Percentiles rank a stretch among this genome's conserved stretches.
Evolutionary conservation across 2,888 invertebrate species (phyloP).

Genomic region (Netelia virgata): DNA sequence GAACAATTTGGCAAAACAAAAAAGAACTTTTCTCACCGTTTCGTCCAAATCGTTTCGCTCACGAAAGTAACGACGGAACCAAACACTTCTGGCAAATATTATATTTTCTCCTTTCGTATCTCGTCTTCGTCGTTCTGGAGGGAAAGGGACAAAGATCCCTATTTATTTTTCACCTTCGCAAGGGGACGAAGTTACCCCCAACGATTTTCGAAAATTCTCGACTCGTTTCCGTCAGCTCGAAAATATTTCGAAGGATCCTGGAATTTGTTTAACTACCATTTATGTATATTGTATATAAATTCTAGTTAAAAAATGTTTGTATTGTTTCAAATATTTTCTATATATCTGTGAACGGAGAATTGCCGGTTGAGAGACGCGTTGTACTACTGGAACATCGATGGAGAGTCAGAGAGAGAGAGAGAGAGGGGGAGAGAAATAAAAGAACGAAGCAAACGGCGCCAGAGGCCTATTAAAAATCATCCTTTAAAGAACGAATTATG

Average conservation of each 20-base stretch:
- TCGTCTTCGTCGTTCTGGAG: no score
- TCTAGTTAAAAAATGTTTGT: neutral
- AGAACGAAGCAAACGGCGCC: slow-evolving; percentile 78
- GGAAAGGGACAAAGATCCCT: neutral
- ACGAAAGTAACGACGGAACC: neutral
- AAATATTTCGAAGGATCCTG: slow-evolving; percentile 34
- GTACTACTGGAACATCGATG: slow-evolving; percentile 18
- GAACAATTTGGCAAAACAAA: slow-evolving; percentile 5
- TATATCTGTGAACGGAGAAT: neutral
- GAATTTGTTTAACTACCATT: neutral
- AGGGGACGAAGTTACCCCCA: slow-evolving; percentile 4
- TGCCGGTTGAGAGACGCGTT: slow-evolving; percentile 2
- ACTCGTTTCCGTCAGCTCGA: neutral
- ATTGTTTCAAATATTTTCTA: neutral
- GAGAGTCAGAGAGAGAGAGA: neutral
- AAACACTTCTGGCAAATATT: slow-evolving; percentile 25
- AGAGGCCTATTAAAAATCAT: slow-evolving; percentile 84
- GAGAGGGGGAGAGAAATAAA: slow-evolving; percentile 24
- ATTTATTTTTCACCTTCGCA: slow-evolving; percentile 32
- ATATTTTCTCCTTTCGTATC: neutral
- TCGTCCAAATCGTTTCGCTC: neutral
- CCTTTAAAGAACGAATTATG: slow-evolving; percentile 83
- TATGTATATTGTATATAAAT: neutral
- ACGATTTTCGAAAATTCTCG: neutral
- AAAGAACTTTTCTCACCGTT: neutral